phyloP scores from a whole-genome alignment of 2,888 invertebrate genomes.

The Lepidochitona cinerea region DNA sequence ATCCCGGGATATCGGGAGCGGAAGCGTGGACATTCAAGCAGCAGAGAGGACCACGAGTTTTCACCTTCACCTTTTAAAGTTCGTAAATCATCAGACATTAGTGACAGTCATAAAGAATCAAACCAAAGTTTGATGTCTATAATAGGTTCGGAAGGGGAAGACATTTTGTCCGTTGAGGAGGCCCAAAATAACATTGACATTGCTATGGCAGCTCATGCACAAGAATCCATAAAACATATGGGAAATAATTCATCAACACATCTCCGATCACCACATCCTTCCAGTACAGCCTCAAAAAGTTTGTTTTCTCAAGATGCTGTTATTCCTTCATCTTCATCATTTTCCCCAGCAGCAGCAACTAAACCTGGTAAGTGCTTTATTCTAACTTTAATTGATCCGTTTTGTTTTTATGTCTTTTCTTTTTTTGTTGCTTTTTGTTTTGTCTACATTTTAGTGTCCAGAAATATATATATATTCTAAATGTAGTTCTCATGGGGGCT shows the following conservation, averaged over 20 bases:
- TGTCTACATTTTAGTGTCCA: too few relatives aligned
- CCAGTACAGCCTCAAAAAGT: not conserved
- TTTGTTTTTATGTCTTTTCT: too few relatives aligned
- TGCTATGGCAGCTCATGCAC: not conserved
- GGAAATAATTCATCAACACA: not conserved
- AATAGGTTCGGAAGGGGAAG: not conserved
- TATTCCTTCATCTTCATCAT: too few relatives aligned
- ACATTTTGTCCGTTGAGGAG: not conserved
- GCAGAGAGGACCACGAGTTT: not conserved
- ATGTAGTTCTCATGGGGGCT: too few relatives aligned
- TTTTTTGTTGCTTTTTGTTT: too few relatives aligned
- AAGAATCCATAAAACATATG: not conserved
- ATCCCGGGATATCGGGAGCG: not conserved
- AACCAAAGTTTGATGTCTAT: constrained; percentile 6
- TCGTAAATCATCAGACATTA: not conserved
- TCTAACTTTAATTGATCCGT: too few relatives aligned
- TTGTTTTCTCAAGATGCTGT: too few relatives aligned
- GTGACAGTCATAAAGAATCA: not conserved
- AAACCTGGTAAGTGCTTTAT: not conserved
- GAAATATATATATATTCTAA: too few relatives aligned
- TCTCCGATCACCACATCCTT: not conserved
- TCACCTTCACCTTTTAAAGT: not conserved
- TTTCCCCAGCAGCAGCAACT: too few relatives aligned
- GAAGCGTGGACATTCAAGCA: not conserved
- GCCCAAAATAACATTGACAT: not conserved